Percentiles rank a stretch among this genome's conserved stretches.
Conservation (phyloP, 2,888 invertebrate genomes). For the Latheticus oryzae region DNA sequence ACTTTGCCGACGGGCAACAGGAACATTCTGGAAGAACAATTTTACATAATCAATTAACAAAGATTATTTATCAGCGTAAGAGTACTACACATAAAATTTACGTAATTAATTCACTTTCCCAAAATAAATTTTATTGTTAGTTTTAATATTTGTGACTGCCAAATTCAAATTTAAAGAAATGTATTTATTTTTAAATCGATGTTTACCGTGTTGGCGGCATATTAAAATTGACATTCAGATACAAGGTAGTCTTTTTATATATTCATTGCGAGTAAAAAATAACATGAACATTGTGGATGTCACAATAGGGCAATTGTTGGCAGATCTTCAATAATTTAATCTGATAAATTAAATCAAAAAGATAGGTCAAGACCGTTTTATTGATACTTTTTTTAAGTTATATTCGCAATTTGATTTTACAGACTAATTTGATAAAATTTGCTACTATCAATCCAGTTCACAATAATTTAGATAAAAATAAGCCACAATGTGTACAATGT, state of each 20-base stretch:
- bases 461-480: too few relatives aligned
- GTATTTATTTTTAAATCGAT: too few relatives aligned
- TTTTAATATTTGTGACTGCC: not conserved
- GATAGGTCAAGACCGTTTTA: slow-evolving; percentile 15
- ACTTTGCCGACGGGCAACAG: slow-evolving; percentile 44
- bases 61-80: not conserved
- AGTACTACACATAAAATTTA: slow-evolving; percentile 2
- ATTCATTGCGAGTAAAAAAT: too few relatives aligned
- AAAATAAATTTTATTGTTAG: slow-evolving; percentile 2
- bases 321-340: slow-evolving; percentile 1
- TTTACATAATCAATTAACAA: too few relatives aligned
- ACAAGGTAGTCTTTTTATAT: too few relatives aligned
- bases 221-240: too few relatives aligned
- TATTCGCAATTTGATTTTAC: not conserved
- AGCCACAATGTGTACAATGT: too few relatives aligned
- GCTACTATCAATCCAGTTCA: too few relatives aligned
- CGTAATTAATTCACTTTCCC: slow-evolving; percentile 3
- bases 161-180: slow-evolving; percentile 3
- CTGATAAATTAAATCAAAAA: slow-evolving; percentile 2
- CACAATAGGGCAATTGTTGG: not conserved
- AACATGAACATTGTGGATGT: too few relatives aligned
- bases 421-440: too few relatives aligned
- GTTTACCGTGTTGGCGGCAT: too few relatives aligned
- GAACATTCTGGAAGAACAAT: slow-evolving; percentile 52
- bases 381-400: not conserved